phyloP scores from a whole-genome alignment of 2,888 invertebrate genomes.

The Cremastinae sp. region DNA sequence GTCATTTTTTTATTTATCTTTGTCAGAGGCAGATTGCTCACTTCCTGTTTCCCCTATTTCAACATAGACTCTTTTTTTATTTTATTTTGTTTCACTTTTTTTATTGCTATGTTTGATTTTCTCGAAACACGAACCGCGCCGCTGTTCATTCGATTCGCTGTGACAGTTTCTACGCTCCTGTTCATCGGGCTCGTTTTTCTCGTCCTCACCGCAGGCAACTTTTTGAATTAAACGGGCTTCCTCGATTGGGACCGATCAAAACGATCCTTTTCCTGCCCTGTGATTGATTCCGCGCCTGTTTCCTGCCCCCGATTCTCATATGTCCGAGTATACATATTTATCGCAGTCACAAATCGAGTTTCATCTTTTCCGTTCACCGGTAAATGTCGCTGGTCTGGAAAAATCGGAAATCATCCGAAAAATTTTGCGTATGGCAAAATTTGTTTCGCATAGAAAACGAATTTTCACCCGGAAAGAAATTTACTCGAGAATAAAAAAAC shows the following conservation, averaged over 20 bases:
- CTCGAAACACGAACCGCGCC: slow-evolving; percentile 28
- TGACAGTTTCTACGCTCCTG: slow-evolving; percentile 32
- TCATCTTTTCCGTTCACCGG: slow-evolving; percentile 27
- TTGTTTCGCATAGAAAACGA: no score
- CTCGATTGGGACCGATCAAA: slow-evolving; percentile 45
- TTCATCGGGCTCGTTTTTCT: slow-evolving; percentile 49
- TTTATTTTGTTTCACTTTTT: slow-evolving; percentile 2
- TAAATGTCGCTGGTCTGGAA: slow-evolving; percentile 7
- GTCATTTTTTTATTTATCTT: slow-evolving; percentile 17
- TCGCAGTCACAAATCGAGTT: slow-evolving; percentile 25
- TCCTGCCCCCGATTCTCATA: slow-evolving; percentile 26
- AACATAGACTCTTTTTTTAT: slow-evolving; percentile 7
- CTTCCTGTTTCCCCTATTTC: slow-evolving; percentile 25
- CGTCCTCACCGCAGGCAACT: slow-evolving; percentile 49
- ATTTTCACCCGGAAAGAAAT: no score
- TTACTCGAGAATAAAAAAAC: no score
- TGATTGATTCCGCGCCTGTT: slow-evolving; percentile 59
- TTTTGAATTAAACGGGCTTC: slow-evolving; percentile 57
- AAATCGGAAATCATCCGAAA: background rate
- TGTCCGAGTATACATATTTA: slow-evolving; percentile 19
- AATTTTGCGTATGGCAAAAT: no score
- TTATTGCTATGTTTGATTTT: slow-evolving; percentile 31
- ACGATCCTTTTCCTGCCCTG: slow-evolving; percentile 42
- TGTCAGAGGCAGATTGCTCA: slow-evolving; percentile 13
- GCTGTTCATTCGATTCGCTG: slow-evolving; percentile 39